Base-by-base conservation (phyloP, 2,797 vertebrate genomes). In the Rhyacichthys aspro region DNA sequence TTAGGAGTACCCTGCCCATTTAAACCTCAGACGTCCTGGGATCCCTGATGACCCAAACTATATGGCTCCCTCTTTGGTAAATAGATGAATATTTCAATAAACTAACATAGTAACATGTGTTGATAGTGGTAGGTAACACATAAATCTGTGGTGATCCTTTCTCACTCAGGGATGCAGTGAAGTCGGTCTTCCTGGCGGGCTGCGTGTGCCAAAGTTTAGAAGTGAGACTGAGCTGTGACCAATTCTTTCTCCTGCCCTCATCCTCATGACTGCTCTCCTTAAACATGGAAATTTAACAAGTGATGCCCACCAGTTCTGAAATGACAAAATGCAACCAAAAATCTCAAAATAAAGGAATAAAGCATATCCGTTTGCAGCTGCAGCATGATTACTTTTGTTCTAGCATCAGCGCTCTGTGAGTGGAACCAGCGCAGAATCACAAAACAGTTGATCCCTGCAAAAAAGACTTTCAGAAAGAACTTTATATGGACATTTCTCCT, bases 21-120 rank as follows among this genome's bases (percentile, higher is more conserved):
- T 52, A 68, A 56, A 76, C 16, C 68, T 63, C 65, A 82, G 69
- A 71, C 59, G 36, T 72, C 67, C 64, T 60, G 61, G 70, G 78
- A 72, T 47, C 42, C 54, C 45, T 9, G 45, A 60, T 3, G 9
- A 72, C 53, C 64, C 49, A 70, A n/a, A 39, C 67, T 47, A 39
- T 37, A 58, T 55, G 67, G 54, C 50, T 82, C 57, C 10, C 19
- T 48, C 59, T 59, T 54, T 74, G 78, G 88, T 90, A 84, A 79
- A 69, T 19, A 39, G 1, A 36, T 45, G 16, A 1, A 33, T 60
- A 17, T 11, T 15, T 52, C 7, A 52, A 2, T 37, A 18, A 38
- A 37, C 4, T 28, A 28, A 38, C 15, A 52, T 8, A 23, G 17
- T 7, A 8, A 43, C 16, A 59, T 23, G 3, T 19, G 23, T 56